Conservation (phyloP, 1,140 invertebrate genomes). For the Drosophila hydei region DNA sequence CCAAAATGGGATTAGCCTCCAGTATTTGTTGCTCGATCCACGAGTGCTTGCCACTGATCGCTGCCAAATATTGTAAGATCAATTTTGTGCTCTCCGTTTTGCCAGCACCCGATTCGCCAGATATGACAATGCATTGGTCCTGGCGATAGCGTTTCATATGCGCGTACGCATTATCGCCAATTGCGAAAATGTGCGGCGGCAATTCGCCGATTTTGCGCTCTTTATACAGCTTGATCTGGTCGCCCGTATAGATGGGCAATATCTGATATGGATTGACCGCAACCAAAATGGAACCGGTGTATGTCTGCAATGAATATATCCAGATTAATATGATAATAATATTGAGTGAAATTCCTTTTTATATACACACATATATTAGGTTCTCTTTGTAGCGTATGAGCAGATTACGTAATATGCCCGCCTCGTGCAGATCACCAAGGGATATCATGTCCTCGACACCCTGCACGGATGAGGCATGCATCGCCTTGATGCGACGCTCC, state of each 20-base stretch:
- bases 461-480: constrained; percentile 99
- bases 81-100: constrained; percentile 99
- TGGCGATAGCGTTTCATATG: constrained; percentile 97
- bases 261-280: constrained; percentile 99
- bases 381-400: constrained; percentile 99
- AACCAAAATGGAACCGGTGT: constrained; percentile 99
- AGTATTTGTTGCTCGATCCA: constrained; percentile 99
- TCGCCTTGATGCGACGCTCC: constrained; percentile 97
- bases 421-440: constrained; percentile 98
- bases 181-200: constrained; percentile 97
- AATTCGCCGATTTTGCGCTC: constrained; percentile 98
- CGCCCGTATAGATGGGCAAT: constrained; percentile 98
- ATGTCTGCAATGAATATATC: constrained; percentile 90
- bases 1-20: constrained; percentile 98
- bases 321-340: neutral
- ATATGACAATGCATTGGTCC: constrained; percentile 99
- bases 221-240: constrained; percentile 98
- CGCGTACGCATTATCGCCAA: constrained; percentile 97
- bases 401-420: constrained; percentile 98
- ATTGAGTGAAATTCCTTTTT: neutral
- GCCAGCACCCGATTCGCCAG: constrained; percentile 97
- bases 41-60: constrained; percentile 99
- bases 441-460: constrained; percentile 99
- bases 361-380: constrained; percentile 97
- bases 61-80: constrained; percentile 98